phyloP scores from a whole-genome alignment of 2,797 vertebrate species.

The Parauchenoglanis punctatus region DNA sequence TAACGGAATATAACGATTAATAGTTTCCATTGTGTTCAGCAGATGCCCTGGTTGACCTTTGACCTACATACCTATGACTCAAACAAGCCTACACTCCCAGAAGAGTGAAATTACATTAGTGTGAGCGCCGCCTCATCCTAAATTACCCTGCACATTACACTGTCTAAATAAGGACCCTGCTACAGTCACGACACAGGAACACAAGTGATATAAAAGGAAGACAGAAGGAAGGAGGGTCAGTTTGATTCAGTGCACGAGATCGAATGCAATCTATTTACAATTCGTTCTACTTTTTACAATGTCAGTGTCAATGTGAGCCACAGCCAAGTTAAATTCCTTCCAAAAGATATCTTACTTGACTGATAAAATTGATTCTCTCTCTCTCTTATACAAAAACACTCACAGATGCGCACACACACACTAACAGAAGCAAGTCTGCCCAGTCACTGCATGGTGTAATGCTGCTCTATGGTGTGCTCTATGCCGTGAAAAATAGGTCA shows the following conservation, averaged over 20 bases:
- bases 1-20: background rate
- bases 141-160: background rate
- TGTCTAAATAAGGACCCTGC: background rate
- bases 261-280: background rate
- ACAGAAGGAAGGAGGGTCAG: background rate
- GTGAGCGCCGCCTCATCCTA: background rate
- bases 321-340: background rate
- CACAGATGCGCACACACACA: background rate
- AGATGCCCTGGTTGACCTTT: slow-evolving; percentile 14
- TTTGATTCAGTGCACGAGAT: background rate
- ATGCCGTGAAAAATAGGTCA: slow-evolving; percentile 45
- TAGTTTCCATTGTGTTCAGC: background rate
- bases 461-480: slow-evolving; percentile 9
- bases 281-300: background rate
- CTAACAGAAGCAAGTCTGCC: background rate
- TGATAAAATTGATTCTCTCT: background rate
- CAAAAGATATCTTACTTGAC: background rate
- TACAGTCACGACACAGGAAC: slow-evolving; percentile 6
- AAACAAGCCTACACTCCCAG: background rate
- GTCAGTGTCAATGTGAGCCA: background rate
- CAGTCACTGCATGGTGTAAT: background rate
- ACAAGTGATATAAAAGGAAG: background rate
- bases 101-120: slow-evolving; percentile 25
- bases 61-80: slow-evolving; percentile 16
- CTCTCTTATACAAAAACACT: background rate